Base-by-base conservation (phyloP, 2,888 invertebrate species). In the Acronicta aceris region DNA sequence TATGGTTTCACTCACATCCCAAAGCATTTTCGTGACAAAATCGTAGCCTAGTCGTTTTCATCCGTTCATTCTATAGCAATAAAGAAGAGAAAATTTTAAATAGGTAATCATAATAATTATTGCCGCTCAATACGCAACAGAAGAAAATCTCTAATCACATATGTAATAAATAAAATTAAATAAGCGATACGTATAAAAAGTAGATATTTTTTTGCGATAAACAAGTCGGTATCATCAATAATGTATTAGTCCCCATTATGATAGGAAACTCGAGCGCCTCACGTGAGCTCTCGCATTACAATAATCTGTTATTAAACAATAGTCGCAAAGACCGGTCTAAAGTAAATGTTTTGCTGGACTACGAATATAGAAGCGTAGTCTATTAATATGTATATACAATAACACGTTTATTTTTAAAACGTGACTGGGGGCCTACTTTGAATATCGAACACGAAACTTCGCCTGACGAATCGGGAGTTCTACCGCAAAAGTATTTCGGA, bases 241-340 rank as follows among this genome's bases (percentile, higher is more conserved):
- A 59, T 47, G 41, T 46, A 53, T 43, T n/a, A 45, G 41, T 36
- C 0, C 36, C 15, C 9, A 13, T 57, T 42, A 25, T 41, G 41
- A 16, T 42, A 42, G 27, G 25, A 5, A 49, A 53, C 15, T 36
- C 25, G 17, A 46, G 53, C 17, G 12, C 2, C 50, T 55, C 47
- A 55, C 55, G 55, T 55, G 57, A 45, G 43, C 30, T 9, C 30
- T 30, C 8, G 30, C 10, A 40, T 66, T 33, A 33, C 0, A 49
- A 49, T 42, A 46, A 62, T 62, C 46, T 46, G 10, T 38, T 15
- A 33, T 15, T 59, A 49, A 16, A 65, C 42, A 56, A 43, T n/a
- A 38, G 41, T 33, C 38, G 27, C 17, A 36, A 27, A 40, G 50
- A 48, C 47, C 15, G 30, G 16, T 57, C n/a, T 6, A n/a, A 49